These are phyloP conservation scores for Orycteropus afer DNA, from an alignment of 2,113 vertebrate genomes.

Conservation along the genomic window DNA sequence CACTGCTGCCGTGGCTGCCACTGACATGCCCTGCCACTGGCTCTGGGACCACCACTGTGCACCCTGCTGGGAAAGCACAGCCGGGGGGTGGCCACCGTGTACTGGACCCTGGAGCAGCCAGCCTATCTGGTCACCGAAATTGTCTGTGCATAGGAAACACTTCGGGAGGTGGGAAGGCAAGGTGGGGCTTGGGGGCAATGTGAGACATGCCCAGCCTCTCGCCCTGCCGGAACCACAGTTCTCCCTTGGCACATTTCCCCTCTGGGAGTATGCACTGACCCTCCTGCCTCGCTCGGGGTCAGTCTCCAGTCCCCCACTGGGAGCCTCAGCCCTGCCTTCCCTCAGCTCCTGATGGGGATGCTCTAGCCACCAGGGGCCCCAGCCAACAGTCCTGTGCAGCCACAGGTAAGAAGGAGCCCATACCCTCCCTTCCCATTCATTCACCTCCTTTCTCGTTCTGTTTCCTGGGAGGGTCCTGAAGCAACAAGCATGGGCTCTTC, in stretches of 20 bases:
- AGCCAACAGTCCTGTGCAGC: neutral
- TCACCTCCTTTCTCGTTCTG: neutral
- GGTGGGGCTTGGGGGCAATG: neutral
- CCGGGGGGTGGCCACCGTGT: neutral
- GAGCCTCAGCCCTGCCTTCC: neutral
- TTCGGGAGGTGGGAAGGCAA: too few species aligned
- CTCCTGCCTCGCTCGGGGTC: neutral
- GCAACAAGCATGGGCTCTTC: neutral
- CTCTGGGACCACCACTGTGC: too few species aligned
- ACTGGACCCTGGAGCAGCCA: neutral
- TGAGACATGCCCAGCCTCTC: neutral
- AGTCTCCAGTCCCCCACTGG: neutral
- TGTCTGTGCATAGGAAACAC: neutral
- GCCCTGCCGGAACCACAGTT: neutral
- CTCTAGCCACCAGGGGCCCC: neutral
- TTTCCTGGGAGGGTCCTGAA: neutral
- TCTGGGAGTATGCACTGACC: rapidly evolving
- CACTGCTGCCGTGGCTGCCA: rapidly evolving
- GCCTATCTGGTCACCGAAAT: neutral
- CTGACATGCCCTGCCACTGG: too few species aligned
- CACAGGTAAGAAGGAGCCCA: neutral
- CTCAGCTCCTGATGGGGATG: neutral
- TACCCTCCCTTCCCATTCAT: neutral
- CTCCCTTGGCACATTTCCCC: neutral
- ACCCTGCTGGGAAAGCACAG: rapidly evolving